Evolutionary conservation across 1,140 invertebrate species (phyloP).

Genomic region (Hylyphantes graminicola): DNA sequence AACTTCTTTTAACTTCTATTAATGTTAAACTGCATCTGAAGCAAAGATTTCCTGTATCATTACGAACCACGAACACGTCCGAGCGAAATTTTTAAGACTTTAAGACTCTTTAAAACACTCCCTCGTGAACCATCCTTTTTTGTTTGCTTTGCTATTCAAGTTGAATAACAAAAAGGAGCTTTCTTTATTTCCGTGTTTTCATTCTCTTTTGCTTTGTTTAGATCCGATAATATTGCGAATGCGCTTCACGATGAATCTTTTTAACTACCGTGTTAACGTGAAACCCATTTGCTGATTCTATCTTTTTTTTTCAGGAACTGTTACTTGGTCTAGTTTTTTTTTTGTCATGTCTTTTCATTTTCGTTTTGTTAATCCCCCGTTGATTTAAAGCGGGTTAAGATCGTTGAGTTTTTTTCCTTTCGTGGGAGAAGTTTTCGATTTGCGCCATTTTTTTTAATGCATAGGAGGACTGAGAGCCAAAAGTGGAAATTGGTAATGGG

Average conservation of each 20-base stretch:
- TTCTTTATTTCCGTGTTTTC: background rate
- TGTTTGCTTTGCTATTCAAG: background rate
- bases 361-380: constrained; percentile 22
- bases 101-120: constrained; percentile 7
- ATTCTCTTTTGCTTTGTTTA: constrained; percentile 32
- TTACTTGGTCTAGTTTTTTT: background rate
- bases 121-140: background rate
- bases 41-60: no score
- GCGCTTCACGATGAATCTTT: constrained; percentile 28
- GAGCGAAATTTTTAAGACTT: background rate
- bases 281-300: constrained; percentile 35
- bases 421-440: background rate
- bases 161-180: background rate
- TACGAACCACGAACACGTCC: background rate
- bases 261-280: constrained; percentile 43
- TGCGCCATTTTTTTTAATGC: background rate
- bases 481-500: constrained; percentile 24
- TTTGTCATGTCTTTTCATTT: constrained; percentile 28
- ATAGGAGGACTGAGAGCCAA: background rate
- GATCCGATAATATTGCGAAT: constrained; percentile 50
- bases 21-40: no score
- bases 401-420: background rate
- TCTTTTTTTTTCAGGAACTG: background rate
- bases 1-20: no score
- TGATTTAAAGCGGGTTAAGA: constrained; percentile 41